Evolutionary conservation across 2,888 invertebrate species (phyloP).

Genomic region (Adela reaumurella): DNA sequence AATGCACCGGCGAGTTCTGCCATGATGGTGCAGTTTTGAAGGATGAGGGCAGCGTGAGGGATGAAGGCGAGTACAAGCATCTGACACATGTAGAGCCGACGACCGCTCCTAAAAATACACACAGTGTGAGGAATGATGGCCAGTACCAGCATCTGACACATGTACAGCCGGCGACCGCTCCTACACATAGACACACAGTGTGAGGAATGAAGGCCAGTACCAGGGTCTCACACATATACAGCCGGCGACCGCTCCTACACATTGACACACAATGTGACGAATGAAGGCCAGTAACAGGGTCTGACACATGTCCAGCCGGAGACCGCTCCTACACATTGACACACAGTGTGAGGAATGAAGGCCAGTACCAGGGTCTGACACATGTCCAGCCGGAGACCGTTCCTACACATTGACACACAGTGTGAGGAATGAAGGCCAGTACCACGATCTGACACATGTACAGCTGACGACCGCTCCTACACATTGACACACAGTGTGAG

Average conservation of each 20-base stretch:
- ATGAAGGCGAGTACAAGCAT: constrained; percentile 55
- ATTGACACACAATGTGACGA: constrained; percentile 51
- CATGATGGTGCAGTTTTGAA: constrained; percentile 54
- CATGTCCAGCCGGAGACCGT: constrained; percentile 40
- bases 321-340: constrained; percentile 42
- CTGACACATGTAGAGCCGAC: constrained; percentile 43
- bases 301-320: constrained; percentile 43
- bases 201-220: constrained; percentile 55
- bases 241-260: constrained; percentile 42
- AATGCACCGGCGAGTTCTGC: constrained; percentile 41
- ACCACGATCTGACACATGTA: too few relatives aligned
- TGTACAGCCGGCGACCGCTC: constrained; percentile 40
- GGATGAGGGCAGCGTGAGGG: constrained; percentile 51
- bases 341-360: constrained; percentile 54
- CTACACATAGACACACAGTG: too few relatives aligned
- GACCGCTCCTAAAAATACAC: constrained; percentile 42
- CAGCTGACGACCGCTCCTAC: too few relatives aligned
- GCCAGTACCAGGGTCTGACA: constrained; percentile 53
- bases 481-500: too few relatives aligned
- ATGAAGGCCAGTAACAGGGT: constrained; percentile 55
- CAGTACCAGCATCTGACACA: constrained; percentile 50
- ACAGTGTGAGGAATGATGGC: constrained; percentile 56
- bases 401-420: too few relatives aligned
- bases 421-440: too few relatives aligned
- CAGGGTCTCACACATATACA: constrained; percentile 51